These are phyloP conservation scores for Sebastes umbrosus DNA, from an alignment of 2,797 vertebrate genomes.

Conservation along the genomic window DNA sequence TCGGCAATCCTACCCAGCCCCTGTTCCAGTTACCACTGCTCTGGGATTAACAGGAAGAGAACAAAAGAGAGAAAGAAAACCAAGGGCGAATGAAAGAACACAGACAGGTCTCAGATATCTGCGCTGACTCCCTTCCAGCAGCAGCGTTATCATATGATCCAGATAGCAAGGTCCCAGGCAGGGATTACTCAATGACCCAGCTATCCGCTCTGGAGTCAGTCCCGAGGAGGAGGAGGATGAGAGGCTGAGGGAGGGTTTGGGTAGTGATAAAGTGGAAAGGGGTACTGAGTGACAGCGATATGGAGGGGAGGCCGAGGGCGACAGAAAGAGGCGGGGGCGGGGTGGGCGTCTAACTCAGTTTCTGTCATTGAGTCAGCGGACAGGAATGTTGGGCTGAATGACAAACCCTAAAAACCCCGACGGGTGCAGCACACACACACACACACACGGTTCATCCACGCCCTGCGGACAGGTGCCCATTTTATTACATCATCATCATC, in stretches of 20 bases:
- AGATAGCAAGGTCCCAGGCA: constrained; percentile 59
- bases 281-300: constrained; percentile 60
- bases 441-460: constrained; percentile 33
- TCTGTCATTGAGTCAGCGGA: constrained; percentile 81
- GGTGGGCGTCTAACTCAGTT: constrained; percentile 58
- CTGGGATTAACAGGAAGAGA: constrained; percentile 43
- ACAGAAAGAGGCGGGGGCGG: constrained; percentile 48
- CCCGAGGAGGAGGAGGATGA: constrained; percentile 2
- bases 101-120: constrained; percentile 54
- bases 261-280: constrained; percentile 64
- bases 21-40: constrained; percentile 21
- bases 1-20: constrained; percentile 13
- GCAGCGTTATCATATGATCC: constrained; percentile 61
- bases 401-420: constrained; percentile 75
- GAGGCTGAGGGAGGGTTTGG: constrained; percentile 37
- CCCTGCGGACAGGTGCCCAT: constrained; percentile 71
- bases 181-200: constrained; percentile 61
- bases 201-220: constrained; percentile 50
- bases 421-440: constrained; percentile 15
- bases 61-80: constrained; percentile 49
- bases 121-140: constrained; percentile 38
- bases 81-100: constrained; percentile 36
- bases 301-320: constrained; percentile 50
- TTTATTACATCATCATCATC: constrained; percentile 71
- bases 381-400: constrained; percentile 81